Conservation (phyloP, 2,888 invertebrate genomes). For the Fragum whitleyi region DNA sequence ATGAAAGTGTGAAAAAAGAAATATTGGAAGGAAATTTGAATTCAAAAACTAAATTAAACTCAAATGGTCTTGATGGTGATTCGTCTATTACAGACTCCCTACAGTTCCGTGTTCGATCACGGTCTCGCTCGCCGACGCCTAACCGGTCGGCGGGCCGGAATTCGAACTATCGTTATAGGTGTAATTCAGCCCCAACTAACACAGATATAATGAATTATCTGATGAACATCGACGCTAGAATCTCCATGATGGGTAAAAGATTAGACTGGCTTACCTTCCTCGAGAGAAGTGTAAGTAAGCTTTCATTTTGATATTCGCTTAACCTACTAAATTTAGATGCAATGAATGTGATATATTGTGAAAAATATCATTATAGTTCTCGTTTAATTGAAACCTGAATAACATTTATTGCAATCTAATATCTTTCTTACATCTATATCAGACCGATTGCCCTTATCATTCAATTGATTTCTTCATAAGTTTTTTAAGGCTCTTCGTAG, state of each 20-base stretch:
- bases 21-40: not conserved
- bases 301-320: no score
- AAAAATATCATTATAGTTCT: no score
- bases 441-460: no score
- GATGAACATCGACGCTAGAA: conserved; percentile 16
- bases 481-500: no score
- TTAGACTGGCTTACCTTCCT: not conserved
- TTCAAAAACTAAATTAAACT: not conserved
- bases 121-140: not conserved
- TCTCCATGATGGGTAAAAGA: conserved; percentile 4
- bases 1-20: conserved; percentile 5
- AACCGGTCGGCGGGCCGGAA: not conserved
- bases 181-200: conserved; percentile 16
- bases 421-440: no score
- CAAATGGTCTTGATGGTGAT: not conserved
- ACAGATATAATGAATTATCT: conserved; percentile 19
- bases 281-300: conserved; percentile 7
- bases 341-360: no score
- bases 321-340: no score
- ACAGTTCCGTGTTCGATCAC: not conserved
- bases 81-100: not conserved
- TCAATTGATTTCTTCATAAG: no score
- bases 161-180: not conserved
- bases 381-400: no score
- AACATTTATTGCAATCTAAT: no score